Conservation (phyloP, 2,888 invertebrate genomes). For the Urechis unicinctus region DNA sequence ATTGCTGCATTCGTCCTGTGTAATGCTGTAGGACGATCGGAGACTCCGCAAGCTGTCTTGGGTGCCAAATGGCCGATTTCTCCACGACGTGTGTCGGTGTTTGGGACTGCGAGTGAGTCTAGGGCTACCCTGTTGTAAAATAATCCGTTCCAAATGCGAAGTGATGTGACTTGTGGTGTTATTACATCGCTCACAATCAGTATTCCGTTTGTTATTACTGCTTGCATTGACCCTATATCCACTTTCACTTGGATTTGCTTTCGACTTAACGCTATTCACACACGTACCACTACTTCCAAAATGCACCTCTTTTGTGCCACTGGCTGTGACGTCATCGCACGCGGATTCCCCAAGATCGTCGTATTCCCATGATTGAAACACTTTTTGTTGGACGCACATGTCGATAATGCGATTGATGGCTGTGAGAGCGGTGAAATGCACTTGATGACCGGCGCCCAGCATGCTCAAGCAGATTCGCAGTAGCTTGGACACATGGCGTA, state of each 20-base stretch:
- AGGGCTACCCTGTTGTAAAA: slow-evolving; percentile 8
- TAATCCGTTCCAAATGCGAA: slow-evolving; percentile 3
- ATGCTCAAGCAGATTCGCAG: slow-evolving; percentile 56
- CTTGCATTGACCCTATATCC: background rate
- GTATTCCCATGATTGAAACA: slow-evolving; percentile 25
- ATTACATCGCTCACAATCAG: background rate
- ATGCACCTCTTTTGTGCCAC: background rate
- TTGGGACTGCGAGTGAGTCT: slow-evolving; percentile 3
- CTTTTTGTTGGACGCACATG: slow-evolving; percentile 43
- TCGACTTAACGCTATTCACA: no score
- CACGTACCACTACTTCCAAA: no score
- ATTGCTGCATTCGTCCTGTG: slow-evolving; percentile 1
- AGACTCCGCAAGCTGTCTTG: slow-evolving; percentile 12
- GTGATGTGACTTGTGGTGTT: slow-evolving; percentile 2
- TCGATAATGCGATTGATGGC: slow-evolving; percentile 58
- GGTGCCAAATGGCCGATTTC: background rate
- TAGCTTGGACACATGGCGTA: slow-evolving; percentile 54
- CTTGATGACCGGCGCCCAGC: slow-evolving; percentile 39
- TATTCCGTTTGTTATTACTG: background rate
- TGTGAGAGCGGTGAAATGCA: slow-evolving; percentile 56
- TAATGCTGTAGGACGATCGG: slow-evolving; percentile 2
- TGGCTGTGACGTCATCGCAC: background rate
- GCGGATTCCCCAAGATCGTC: background rate
- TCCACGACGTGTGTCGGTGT: slow-evolving; percentile 7
- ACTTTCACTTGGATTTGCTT: no score